phyloP scores from a whole-genome alignment of 2,113 vertebrate genomes.

The Psilopogon haemacephalus region DNA sequence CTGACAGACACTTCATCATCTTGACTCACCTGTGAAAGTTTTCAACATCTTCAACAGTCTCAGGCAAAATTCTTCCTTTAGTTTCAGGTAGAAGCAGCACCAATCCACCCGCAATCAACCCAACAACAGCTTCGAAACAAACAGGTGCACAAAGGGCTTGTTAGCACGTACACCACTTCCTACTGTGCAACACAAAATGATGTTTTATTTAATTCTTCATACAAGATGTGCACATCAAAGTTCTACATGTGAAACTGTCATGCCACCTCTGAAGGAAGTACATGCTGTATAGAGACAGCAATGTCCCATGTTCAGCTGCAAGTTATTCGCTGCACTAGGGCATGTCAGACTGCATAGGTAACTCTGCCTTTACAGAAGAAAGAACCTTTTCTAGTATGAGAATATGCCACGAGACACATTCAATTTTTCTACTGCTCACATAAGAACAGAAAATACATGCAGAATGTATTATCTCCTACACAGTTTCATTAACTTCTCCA shows the following conservation, averaged over 20 bases:
- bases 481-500: background rate
- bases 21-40: slow-evolving; percentile 74
- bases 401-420: background rate
- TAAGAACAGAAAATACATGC: background rate
- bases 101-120: slow-evolving; percentile 80
- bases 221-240: background rate
- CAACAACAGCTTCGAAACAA: slow-evolving; percentile 74
- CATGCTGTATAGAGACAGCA: background rate
- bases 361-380: background rate
- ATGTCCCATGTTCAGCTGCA: background rate
- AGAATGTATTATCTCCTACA: background rate
- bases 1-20: background rate
- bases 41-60: slow-evolving; percentile 87
- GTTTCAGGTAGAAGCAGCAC: slow-evolving; percentile 88
- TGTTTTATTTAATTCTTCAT: background rate
- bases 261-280: background rate
- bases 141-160: background rate
- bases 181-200: background rate
- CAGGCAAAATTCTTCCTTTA: slow-evolving; percentile 83
- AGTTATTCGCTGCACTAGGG: background rate
- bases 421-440: background rate
- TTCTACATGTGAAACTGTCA: background rate
- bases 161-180: background rate
- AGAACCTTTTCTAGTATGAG: background rate
- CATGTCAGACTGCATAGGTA: background rate